These are phyloP conservation scores for Taxidea taxus DNA, from an alignment of 2,113 vertebrate species.

Conservation along the genomic window DNA sequence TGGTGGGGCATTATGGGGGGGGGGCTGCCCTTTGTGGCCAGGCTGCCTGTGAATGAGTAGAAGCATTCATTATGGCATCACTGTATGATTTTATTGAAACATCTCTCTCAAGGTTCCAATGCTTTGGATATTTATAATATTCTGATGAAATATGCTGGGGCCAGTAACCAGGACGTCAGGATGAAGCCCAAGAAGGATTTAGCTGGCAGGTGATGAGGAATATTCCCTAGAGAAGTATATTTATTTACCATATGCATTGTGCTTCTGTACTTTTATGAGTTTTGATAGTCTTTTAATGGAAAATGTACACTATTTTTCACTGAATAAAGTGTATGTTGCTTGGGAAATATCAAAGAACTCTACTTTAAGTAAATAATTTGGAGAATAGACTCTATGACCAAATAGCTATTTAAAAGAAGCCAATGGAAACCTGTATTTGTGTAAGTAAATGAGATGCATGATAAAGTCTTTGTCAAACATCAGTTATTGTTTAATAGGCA, in stretches of 20 bases:
- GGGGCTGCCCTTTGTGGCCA: conserved; percentile 46
- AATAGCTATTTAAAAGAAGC: conserved; percentile 20
- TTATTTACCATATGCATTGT: conserved; percentile 13
- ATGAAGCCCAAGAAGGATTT: conserved; percentile 27
- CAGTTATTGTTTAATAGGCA: conserved; percentile 19
- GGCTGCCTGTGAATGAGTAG: neutral
- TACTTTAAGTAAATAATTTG: conserved; percentile 26
- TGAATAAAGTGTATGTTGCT: neutral
- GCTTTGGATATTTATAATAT: conserved; percentile 45
- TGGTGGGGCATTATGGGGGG: conserved; percentile 54
- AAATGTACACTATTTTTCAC: conserved; percentile 15
- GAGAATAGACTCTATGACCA: neutral
- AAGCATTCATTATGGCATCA: conserved; percentile 40
- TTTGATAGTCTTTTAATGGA: neutral
- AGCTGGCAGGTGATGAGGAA: conserved; percentile 37
- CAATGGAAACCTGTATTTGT: conserved; percentile 14
- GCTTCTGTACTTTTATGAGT: conserved; percentile 3
- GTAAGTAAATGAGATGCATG: neutral
- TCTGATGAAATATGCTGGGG: conserved; percentile 43
- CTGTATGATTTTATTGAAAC: conserved; percentile 67
- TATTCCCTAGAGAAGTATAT: conserved; percentile 46
- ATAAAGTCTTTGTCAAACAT: conserved; percentile 49
- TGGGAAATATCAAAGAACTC: neutral
- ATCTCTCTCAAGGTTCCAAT: conserved; percentile 46
- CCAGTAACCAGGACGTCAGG: neutral